These are phyloP conservation scores for Montipora sp. DNA, from an alignment of 64 coral and sea anemone species.

Conservation along the genomic window DNA sequence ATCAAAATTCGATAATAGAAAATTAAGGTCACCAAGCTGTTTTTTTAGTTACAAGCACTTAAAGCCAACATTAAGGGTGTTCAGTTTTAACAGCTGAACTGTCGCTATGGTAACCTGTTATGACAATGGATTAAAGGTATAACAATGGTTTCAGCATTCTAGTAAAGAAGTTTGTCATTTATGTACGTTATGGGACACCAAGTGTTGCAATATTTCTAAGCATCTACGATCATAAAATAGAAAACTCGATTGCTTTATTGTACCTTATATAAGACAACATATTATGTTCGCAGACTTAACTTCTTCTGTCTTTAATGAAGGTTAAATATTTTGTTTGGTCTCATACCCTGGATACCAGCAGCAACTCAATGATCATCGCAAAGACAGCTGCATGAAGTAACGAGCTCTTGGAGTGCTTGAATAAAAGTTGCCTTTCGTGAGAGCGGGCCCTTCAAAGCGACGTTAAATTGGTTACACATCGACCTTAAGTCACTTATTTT, in stretches of 20 bases:
- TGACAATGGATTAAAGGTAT: neutral
- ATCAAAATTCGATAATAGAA: neutral
- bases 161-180: neutral
- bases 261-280: neutral
- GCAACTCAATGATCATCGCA: neutral
- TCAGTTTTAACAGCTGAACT: neutral
- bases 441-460: neutral
- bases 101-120: constrained; percentile 1
- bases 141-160: neutral
- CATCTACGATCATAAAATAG: neutral
- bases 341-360: neutral
- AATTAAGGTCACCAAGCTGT: neutral
- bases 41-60: neutral
- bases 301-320: neutral
- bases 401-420: neutral
- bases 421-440: neutral
- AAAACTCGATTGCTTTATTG: neutral
- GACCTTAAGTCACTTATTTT: neutral
- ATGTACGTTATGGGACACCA: neutral
- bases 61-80: neutral
- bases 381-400: neutral
- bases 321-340: neutral
- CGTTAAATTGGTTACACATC: neutral
- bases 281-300: neutral
- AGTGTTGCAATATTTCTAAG: neutral